These are phyloP conservation scores for Axea sp. DNA, from an alignment of 2,888 invertebrate species.

Conservation along the genomic window DNA sequence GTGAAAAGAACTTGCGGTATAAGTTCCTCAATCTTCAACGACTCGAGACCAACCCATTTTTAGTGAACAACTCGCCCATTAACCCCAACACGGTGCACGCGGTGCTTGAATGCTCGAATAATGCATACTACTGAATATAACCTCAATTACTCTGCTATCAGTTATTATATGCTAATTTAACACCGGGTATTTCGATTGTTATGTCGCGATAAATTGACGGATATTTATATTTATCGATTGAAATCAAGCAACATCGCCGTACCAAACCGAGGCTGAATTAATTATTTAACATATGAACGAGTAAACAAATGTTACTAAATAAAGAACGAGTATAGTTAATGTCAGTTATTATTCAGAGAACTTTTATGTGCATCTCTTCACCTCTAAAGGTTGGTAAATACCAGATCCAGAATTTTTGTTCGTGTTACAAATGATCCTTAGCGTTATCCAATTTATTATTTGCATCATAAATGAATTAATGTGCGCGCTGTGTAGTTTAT, in stretches of 20 bases:
- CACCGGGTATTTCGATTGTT: constrained; percentile 39
- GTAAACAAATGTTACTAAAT: neutral
- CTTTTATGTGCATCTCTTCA: too few relatives aligned
- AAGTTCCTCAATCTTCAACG: constrained; percentile 49
- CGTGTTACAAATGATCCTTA: too few relatives aligned
- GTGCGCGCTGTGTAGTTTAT: neutral
- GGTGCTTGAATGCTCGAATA: constrained; percentile 42
- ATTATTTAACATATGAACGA: constrained; percentile 6
- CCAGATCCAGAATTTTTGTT: too few relatives aligned
- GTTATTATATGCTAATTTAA: constrained; percentile 51
- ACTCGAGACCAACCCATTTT: constrained; percentile 41
- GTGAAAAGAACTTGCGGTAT: constrained; percentile 39
- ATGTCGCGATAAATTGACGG: constrained; percentile 34
- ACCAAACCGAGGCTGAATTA: neutral
- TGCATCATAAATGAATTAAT: neutral
- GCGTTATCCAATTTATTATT: neutral
- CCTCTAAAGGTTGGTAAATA: too few relatives aligned
- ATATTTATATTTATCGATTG: constrained; percentile 26
- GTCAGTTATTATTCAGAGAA: too few relatives aligned
- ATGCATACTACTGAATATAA: constrained; percentile 36
- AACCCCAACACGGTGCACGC: constrained; percentile 42
- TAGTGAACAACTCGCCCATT: constrained; percentile 55
- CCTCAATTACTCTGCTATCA: constrained; percentile 40
- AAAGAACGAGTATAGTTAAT: too few relatives aligned
- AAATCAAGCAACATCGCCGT: neutral